A percentile compares a stretch with the other conserved stretches of the same genome.
Conservation (phyloP, 2,888 invertebrate species). For the Leptinotarsa haldemani region DNA sequence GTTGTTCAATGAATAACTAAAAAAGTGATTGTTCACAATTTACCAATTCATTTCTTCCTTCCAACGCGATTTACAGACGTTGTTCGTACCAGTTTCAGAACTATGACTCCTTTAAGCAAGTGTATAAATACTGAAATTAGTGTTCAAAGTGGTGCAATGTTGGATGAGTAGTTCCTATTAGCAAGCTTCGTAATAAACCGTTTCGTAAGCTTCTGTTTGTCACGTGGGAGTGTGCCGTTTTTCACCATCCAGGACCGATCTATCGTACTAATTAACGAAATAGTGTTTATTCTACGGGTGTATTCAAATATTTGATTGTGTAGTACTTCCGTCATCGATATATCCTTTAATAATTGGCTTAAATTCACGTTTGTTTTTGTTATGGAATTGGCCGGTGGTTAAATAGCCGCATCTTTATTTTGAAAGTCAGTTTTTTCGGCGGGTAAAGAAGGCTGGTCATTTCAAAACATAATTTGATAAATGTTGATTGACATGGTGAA, state of each 20-base stretch:
- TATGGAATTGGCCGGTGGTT: slow-evolving; percentile 62
- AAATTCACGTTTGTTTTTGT: slow-evolving; percentile 38
- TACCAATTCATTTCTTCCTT: slow-evolving; percentile 16
- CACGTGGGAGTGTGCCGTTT: slow-evolving; percentile 60
- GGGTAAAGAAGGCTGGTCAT: slow-evolving; percentile 48
- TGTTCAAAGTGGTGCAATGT: slow-evolving; percentile 65
- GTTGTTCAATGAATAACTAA: slow-evolving; percentile 62
- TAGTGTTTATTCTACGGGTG: slow-evolving; percentile 28
- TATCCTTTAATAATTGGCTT: slow-evolving; percentile 29
- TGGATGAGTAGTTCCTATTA: slow-evolving; percentile 58
- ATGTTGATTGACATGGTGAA: slow-evolving; percentile 54
- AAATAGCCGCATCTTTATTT: slow-evolving; percentile 38
- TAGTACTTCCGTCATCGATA: slow-evolving; percentile 23
- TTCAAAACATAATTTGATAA: slow-evolving; percentile 45
- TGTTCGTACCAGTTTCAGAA: slow-evolving; percentile 20
- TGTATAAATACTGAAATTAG: slow-evolving; percentile 53
- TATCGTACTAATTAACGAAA: slow-evolving; percentile 33
- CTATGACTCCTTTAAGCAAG: slow-evolving; percentile 37
- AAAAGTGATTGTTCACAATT: slow-evolving; percentile 46
- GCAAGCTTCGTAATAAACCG: slow-evolving; percentile 54
- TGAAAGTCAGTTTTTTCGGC: slow-evolving; percentile 44
- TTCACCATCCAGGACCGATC: slow-evolving; percentile 43
- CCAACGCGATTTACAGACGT: slow-evolving; percentile 24
- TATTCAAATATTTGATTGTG: slow-evolving; percentile 33
- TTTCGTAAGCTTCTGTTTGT: slow-evolving; percentile 61